Evolutionary conservation across 1,140 invertebrate genomes (phyloP), one percentile per base, ranked within the genome.

Genomic region (Hirudo medicinalis): DNA sequence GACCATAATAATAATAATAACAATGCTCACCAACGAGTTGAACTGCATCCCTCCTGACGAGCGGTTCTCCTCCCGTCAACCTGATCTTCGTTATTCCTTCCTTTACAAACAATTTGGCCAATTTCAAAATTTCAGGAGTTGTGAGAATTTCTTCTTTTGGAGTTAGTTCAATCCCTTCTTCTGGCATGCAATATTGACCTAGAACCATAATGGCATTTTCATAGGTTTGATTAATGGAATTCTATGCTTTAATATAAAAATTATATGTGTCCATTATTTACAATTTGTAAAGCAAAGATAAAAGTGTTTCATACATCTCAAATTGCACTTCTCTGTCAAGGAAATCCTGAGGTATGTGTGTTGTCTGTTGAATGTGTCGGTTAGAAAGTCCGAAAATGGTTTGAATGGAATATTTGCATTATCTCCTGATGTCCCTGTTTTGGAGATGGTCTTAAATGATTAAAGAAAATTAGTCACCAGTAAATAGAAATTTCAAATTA

Each of bases 131-230:
- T 86, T 99, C 96, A 67, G 88, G 86, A 4, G 87, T 88, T n/a
- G 86, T 88, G 49, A 99, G 82, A 69, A 99, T 83, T 73, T 88
- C 83, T 22, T 86, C 80, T 76, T 88, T 88, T 17, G 84, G 79
- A 20, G 81, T 79, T 40, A 99, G 82, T 54, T 87, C 83, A 67
- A 97, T 91, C 29, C 96, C 96, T 81, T 95, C 92, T 54, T 87
- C 89, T 29, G 94, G 94, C 94, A 97, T 97, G 80, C 94, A 97
- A 80, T 97, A 97, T 69, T 87, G 86, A 83, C 91, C 91, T 93
- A 70, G 2, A 68, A 43, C 15, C 36, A 29, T 15, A 49, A 49
- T 49, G 3, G 11, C 19, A 63, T 27, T 60, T n/a, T 60, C 55
- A 25, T 27, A 70, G 6, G 6, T 70, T 40, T 22, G 27, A 25